These are phyloP conservation scores for Boulengeromyrus knoepffleri DNA, from an alignment of 2,113 vertebrate genomes.

Conservation along the genomic window DNA sequence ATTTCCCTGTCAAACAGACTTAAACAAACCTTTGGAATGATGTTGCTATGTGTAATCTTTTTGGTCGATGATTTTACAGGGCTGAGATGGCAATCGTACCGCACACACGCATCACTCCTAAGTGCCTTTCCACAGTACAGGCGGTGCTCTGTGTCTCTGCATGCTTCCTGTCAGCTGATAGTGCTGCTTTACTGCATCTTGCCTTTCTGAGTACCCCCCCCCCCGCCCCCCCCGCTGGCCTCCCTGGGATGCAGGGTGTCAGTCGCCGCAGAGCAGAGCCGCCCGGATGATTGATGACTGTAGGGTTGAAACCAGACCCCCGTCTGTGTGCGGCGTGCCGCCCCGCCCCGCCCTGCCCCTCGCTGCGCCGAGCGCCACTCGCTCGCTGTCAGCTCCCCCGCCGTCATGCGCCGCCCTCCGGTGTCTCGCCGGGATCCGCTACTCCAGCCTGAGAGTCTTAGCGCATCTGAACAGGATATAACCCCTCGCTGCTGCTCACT, in stretches of 20 bases:
- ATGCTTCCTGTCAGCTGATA: constrained; percentile 28
- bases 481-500: not conserved
- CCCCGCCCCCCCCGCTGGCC: constrained; percentile 67
- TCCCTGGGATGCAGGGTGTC: constrained; percentile 89
- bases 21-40: not conserved
- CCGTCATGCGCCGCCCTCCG: constrained; percentile 72
- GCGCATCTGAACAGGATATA: constrained; percentile 43
- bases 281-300: constrained; percentile 97
- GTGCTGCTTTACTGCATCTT: constrained; percentile 63
- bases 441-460: constrained; percentile 58
- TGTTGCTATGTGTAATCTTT: not conserved
- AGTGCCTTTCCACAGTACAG: not conserved
- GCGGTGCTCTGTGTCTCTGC: constrained; percentile 39
- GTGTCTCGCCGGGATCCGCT: constrained; percentile 62
- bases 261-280: constrained; percentile 99
- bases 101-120: not conserved
- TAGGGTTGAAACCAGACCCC: constrained; percentile 96
- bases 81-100: not conserved
- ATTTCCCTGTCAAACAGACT: not conserved
- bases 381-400: constrained; percentile 81
- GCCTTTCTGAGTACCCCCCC: constrained; percentile 62
- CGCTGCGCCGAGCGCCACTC: constrained; percentile 67
- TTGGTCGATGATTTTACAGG: not conserved
- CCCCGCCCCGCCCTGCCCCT: constrained; percentile 70
- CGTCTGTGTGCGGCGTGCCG: constrained; percentile 92